These are phyloP conservation scores for Aricia agestis DNA, from an alignment of 1,140 invertebrate genomes.

Conservation along the genomic window DNA sequence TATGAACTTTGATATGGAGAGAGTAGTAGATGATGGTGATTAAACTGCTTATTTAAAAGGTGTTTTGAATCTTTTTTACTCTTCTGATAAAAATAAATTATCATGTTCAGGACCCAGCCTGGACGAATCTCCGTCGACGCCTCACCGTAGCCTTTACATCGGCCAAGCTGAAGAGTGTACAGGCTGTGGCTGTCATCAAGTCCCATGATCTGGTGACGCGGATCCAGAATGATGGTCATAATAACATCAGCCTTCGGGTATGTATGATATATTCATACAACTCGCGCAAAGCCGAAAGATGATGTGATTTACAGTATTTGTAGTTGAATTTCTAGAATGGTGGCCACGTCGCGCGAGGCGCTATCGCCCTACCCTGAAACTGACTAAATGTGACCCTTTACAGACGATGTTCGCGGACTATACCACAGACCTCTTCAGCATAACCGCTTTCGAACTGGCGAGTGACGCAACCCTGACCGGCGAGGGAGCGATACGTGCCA, in stretches of 20 bases:
- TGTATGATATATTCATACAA: neutral
- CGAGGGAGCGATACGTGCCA: neutral
- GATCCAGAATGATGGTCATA: constrained; percentile 34
- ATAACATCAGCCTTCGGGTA: constrained; percentile 22
- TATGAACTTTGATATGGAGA: too few relatives aligned
- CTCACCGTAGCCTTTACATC: constrained; percentile 36
- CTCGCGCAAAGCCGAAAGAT: too few relatives aligned
- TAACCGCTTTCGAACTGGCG: constrained; percentile 76
- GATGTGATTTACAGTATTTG: too few relatives aligned
- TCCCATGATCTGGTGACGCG: constrained; percentile 33
- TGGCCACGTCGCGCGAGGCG: too few relatives aligned
- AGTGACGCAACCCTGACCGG: constrained; percentile 32
- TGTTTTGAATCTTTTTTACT: too few relatives aligned
- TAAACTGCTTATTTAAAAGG: too few relatives aligned
- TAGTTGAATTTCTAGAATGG: too few relatives aligned
- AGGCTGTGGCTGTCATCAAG: constrained; percentile 28
- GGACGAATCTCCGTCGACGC: constrained; percentile 30
- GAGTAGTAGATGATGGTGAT: too few relatives aligned
- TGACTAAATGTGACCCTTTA: neutral
- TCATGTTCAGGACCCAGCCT: constrained; percentile 29
- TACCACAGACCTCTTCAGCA: constrained; percentile 75
- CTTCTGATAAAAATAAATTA: too few relatives aligned
- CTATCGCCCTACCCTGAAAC: too few relatives aligned
- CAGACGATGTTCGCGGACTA: constrained; percentile 65
- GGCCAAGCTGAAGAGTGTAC: constrained; percentile 36